Evolutionary conservation across 2,113 vertebrate genomes (phyloP), one percentile per base, ranked within the genome.

Genomic region (Crotophaga sulcirostris): DNA sequence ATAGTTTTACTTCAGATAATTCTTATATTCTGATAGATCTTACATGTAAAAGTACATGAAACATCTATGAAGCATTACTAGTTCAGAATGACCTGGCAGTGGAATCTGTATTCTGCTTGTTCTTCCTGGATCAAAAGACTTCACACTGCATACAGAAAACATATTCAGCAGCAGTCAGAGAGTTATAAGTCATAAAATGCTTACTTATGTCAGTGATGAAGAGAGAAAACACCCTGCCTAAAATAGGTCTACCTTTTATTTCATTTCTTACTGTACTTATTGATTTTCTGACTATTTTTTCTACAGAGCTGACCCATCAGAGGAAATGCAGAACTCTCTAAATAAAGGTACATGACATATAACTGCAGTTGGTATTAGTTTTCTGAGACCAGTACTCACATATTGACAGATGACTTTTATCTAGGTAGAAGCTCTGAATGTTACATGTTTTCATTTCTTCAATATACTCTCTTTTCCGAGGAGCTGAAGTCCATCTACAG

Each of bases 201-300:
- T 93, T 94, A 68, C 60, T 82, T 69, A 68, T 81, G 73, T 75
- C 80, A 64, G 44, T 83, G 83, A 95, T 88, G 69, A 89, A 95
- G 36, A 90, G 40, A 93, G 78, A 91, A 95, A 97, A 92, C 76
- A 92, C 25, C 36, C 40, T 64, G 34, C 81, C 86, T 83, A 84
- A 92, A 95, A 93, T 49, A 93, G 72, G 94, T 79, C 67, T 94
- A 92, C 83, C 98, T 98, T 98, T 98, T 97, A 98, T 98, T 98
- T 98, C 94, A 98, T 99, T 98, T 98, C 98, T 97, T 98, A 97
- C 94, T 97, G 94, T 85, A 93, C 70, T 93, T 98, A 99, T 98
- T 98, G 98, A 99, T 99, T 99, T 99, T 93, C 98, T 99, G 98
- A 98, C 98, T 98, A 96, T 93, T 97, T 89, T 98, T 98, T 96